Base-by-base conservation (phyloP, 64 coral and sea anemone species). In the Stylophora pistillata region DNA sequence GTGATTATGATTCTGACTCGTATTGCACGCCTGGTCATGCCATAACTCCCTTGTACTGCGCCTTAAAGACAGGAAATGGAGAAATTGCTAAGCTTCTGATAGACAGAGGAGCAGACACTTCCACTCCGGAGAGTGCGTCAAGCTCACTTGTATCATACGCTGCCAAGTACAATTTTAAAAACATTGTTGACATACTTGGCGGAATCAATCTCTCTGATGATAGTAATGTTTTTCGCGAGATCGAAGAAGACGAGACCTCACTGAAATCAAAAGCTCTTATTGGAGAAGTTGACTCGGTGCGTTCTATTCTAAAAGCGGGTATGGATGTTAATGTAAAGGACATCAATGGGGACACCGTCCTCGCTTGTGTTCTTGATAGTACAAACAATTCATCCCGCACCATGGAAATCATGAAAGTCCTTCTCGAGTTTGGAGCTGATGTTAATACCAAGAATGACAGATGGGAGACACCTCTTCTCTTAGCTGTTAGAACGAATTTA, bases 61-160 rank as follows among this genome's bases (percentile, higher is more conserved):
- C 77, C 25, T 31, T 79, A 18, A n/a, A 31, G 7, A 56, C 55
- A 31, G 55, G 55, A 30, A 55, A 79, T 16, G 25, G 25, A 30
- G 77, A 79, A 59, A 17, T 30, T 10, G 77, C 77, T 12, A 79
- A 58, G 59, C 77, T 79, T 59, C 77, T 79, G 5, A 79, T 79
- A 58, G 55, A 79, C 15, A 25, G 77, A 1, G 77, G 55, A 17
- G 55, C 77, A 58, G 56, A 79, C 13, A 31, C 31, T 66, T 5
- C 21, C 10, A 66, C 21, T 6, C 25, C 20, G 3, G 63, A 23
- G 21, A 5, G 25, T 4, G 5, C 10, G 10, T 16, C 10, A 10
- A 75, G 14, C 3, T 28, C 77, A 58, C 56, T 79, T 59, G 30
- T 1, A 9, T 5, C 7, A 13, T 56, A 58, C 59, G 77, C 77